Evolutionary conservation across 1,140 invertebrate species (phyloP).

Genomic region (Apis cerana): DNA sequence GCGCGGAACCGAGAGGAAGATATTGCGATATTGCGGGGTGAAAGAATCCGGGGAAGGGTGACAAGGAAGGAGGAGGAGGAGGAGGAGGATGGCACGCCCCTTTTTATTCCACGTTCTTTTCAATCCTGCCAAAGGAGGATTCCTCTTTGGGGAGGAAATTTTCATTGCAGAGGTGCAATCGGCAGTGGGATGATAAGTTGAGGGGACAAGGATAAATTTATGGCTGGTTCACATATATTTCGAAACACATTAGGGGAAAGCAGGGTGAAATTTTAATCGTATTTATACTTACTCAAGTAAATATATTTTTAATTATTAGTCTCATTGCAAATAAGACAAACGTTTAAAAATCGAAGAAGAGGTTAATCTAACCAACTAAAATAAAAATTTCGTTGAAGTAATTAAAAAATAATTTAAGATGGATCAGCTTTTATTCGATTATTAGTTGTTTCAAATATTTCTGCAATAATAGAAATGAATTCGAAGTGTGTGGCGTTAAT

Average conservation of each 20-base stretch:
- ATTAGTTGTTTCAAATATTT: constrained; percentile 3
- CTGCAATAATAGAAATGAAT: too few species aligned
- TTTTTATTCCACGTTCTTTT: background rate
- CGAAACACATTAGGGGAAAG: too few species aligned
- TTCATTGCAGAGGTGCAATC: background rate
- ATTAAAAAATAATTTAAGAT: too few species aligned
- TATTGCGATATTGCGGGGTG: background rate
- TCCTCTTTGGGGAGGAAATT: background rate
- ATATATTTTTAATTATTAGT: too few species aligned
- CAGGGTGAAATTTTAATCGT: too few species aligned
- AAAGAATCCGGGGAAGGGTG: background rate
- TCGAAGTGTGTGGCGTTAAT: background rate
- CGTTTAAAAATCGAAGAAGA: too few species aligned
- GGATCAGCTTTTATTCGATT: too few species aligned
- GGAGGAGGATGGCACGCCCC: background rate
- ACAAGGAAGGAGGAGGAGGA: too few species aligned
- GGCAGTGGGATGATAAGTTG: background rate
- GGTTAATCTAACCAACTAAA: too few species aligned
- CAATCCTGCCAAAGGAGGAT: background rate
- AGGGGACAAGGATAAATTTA: background rate
- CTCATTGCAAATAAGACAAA: too few species aligned
- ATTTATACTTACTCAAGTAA: too few species aligned
- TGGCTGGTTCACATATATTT: background rate
- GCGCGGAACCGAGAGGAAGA: constrained; percentile 6
- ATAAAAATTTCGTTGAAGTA: too few species aligned